Evolutionary conservation across 2,888 invertebrate species (phyloP).

Genomic region (Amaurobius ferox): DNA sequence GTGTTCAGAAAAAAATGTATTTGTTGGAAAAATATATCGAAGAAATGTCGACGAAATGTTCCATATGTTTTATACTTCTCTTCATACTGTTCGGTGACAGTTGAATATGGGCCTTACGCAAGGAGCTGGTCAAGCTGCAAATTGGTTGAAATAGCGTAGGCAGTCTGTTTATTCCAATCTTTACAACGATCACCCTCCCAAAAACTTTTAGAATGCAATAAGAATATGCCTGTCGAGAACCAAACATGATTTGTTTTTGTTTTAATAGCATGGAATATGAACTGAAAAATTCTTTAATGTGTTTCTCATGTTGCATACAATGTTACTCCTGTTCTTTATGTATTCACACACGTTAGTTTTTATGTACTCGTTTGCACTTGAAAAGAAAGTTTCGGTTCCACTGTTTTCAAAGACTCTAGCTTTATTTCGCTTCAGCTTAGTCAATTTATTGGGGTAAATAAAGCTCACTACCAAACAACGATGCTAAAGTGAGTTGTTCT

Average conservation of each 20-base stretch:
- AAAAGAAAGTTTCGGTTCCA: neutral
- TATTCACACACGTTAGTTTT: constrained; percentile 7
- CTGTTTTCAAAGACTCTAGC: neutral
- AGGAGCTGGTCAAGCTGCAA: neutral
- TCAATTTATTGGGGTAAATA: too few relatives aligned
- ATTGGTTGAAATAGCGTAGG: neutral
- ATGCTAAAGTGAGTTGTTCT: too few relatives aligned
- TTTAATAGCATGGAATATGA: neutral
- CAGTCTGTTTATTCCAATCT: neutral
- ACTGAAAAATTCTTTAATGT: neutral
- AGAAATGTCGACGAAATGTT: neutral
- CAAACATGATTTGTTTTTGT: neutral
- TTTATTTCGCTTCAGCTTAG: neutral
- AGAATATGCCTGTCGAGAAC: neutral
- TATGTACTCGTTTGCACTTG: constrained; percentile 12
- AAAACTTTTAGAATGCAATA: neutral
- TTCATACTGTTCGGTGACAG: constrained; percentile 22
- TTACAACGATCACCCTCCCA: constrained; percentile 1
- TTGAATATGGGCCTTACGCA: constrained; percentile 34
- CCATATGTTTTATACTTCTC: constrained; percentile 22
- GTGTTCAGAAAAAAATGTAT: neutral
- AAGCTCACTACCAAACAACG: too few relatives aligned
- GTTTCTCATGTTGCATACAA: neutral
- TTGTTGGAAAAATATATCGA: neutral
- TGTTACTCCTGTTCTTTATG: constrained; percentile 8